phyloP scores from a whole-genome alignment of 2,888 invertebrate genomes.

The Luperina testacea region DNA sequence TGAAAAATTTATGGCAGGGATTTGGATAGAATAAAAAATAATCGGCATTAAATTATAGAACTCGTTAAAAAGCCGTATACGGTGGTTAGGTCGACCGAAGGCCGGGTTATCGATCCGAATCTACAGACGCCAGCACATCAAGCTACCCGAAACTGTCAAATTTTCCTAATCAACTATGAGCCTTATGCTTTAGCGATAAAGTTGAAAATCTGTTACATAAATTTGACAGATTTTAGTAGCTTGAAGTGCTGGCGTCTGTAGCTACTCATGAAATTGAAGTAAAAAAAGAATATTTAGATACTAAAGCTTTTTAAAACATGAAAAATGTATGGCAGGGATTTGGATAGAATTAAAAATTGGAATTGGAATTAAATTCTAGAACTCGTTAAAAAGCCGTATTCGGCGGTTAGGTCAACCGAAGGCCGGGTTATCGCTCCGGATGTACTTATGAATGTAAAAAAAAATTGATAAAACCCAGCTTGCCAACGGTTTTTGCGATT shows the following conservation, averaged over 20 bases:
- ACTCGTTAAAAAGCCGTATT: slow-evolving; percentile 28
- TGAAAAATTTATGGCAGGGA: slow-evolving; percentile 39
- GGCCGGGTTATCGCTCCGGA: slow-evolving; percentile 67
- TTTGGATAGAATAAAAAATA: slow-evolving; percentile 29
- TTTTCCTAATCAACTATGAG: too few relatives aligned
- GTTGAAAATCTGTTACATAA: too few relatives aligned
- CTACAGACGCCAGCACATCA: slow-evolving; percentile 18
- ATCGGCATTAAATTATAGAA: slow-evolving; percentile 28
- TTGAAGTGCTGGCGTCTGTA: too few relatives aligned
- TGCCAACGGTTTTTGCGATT: slow-evolving; percentile 47
- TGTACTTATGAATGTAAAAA: slow-evolving; percentile 54
- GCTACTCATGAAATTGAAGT: neutral
- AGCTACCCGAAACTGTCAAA: too few relatives aligned
- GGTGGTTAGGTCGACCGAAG: slow-evolving; percentile 22
- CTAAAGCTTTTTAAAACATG: slow-evolving; percentile 27
- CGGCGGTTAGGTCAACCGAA: slow-evolving; percentile 24
- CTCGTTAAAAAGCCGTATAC: slow-evolving; percentile 29
- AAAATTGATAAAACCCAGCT: slow-evolving; percentile 59
- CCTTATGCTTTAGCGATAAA: too few relatives aligned
- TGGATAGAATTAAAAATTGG: slow-evolving; percentile 28
- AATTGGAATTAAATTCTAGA: slow-evolving; percentile 33
- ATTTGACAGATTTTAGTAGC: too few relatives aligned
- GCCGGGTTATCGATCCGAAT: slow-evolving; percentile 68
- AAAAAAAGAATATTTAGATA: slow-evolving; percentile 18
- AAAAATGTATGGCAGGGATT: slow-evolving; percentile 37